phyloP scores from a whole-genome alignment of 2,113 vertebrate species.

The Proterorhinus semilunaris region DNA sequence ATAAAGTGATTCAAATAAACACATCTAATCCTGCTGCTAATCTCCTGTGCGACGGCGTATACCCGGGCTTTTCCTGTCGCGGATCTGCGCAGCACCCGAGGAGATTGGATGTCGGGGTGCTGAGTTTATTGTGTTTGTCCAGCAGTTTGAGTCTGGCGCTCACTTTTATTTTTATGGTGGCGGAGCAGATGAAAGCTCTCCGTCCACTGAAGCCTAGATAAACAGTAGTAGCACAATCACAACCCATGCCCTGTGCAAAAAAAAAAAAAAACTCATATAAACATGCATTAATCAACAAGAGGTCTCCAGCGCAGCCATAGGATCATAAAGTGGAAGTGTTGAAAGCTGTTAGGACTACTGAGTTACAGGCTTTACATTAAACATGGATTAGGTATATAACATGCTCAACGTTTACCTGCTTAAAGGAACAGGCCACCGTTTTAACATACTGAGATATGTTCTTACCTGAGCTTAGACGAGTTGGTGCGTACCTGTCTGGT shows the following conservation, averaged over 20 bases:
- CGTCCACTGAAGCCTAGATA: conserved; percentile 60
- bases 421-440: too few species aligned
- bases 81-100: conserved; percentile 10
- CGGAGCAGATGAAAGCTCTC: conserved; percentile 66
- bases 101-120: conserved; percentile 29
- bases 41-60: conserved; percentile 30
- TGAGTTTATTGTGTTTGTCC: conserved; percentile 68
- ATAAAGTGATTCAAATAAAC: conserved; percentile 59
- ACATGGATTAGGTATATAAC: too few species aligned
- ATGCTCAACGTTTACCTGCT: too few species aligned
- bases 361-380: neutral
- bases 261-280: conserved; percentile 41
- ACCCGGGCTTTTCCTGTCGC: conserved; percentile 25
- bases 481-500: too few species aligned
- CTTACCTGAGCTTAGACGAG: too few species aligned
- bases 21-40: conserved; percentile 42
- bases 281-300: conserved; percentile 54
- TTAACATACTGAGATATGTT: too few species aligned
- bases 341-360: conserved; percentile 12
- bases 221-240: conserved; percentile 62
- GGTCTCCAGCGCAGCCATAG: conserved; percentile 22
- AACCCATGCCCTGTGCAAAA: conserved; percentile 14
- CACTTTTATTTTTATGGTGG: conserved; percentile 55
- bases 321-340: conserved; percentile 25
- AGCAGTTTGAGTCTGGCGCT: conserved; percentile 52